Conservation (phyloP, 2,888 invertebrate species). For the Melanotus villosus region DNA sequence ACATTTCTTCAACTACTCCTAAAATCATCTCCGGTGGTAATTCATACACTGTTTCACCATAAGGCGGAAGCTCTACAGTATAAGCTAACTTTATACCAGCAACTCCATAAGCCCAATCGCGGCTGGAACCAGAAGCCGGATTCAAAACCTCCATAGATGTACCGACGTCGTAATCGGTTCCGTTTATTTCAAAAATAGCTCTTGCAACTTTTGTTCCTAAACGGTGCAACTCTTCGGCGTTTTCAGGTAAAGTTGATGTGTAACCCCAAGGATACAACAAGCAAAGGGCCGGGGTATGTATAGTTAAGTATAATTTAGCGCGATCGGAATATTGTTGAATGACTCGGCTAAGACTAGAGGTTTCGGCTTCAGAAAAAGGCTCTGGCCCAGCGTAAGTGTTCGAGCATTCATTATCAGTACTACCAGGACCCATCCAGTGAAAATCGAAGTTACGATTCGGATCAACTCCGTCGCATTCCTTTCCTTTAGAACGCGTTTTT, state of each 20-base stretch:
- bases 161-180: constrained; percentile 71
- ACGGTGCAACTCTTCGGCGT: constrained; percentile 68
- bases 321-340: constrained; percentile 69
- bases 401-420: constrained; percentile 64
- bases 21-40: constrained; percentile 72
- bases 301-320: constrained; percentile 77
- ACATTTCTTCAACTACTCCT: constrained; percentile 74
- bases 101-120: constrained; percentile 75
- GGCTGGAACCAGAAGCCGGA: constrained; percentile 75
- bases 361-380: constrained; percentile 72
- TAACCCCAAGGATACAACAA: constrained; percentile 81
- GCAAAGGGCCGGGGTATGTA: constrained; percentile 83
- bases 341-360: constrained; percentile 72
- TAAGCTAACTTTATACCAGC: constrained; percentile 74
- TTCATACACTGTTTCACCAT: constrained; percentile 71
- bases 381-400: constrained; percentile 68
- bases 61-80: constrained; percentile 76
- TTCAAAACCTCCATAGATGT: constrained; percentile 67
- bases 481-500: constrained; percentile 74
- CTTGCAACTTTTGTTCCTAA: constrained; percentile 68
- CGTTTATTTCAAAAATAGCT: constrained; percentile 64
- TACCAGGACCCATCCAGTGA: constrained; percentile 74
- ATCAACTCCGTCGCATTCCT: constrained; percentile 78
- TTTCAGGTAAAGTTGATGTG: constrained; percentile 69
- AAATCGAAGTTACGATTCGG: constrained; percentile 83